Evolutionary conservation across 2,113 vertebrate genomes (phyloP), one percentile per base, ranked within the genome.

Genomic region (Climacteris rufus): DNA sequence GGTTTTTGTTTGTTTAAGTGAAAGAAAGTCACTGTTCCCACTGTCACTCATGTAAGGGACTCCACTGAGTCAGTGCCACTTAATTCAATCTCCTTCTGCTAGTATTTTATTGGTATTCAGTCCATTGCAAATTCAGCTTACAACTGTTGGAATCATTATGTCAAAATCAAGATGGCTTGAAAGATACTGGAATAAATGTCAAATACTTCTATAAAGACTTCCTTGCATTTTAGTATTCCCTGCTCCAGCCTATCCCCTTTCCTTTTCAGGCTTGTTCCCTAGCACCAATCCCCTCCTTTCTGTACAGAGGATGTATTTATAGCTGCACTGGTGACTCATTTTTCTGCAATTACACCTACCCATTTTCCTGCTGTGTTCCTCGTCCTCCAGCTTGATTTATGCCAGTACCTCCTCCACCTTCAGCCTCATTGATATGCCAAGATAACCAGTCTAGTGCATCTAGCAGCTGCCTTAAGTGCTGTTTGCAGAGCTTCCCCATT

Each of bases 341-440:
- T 93, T 94, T 94, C 80, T 93, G 91, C 74, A 71, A 90, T 87
- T 83, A 84, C 95, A 93, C 93, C 93, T 80, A 96, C 94, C 83
- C 78, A 45, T 94, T 96, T 88, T 92, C 91, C 76, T 94, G 59
- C 81, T 44, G 39, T 64, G 31, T 90, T 94, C 83, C 33, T 83
- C 53, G 81, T 91, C 87, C 86, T 91, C 81, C 64, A 92, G 53
- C 37, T 56, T 69, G 65, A 79, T 94, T 81, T 91, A 75, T 93
- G 63, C 39, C 65, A 83, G 44, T 86, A 71, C 90, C 87, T 92
- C 75, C 75, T 91, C 78, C 86, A 88, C 64, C 44, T 93, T 80
- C 91, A 90, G 7, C 61, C 85, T 93, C 85, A 74, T 16, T 87
- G 76, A 68, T 88, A 92, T 87, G 76, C 93, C 60, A 81, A n/a